Percentiles rank a stretch among this genome's conserved stretches.
Evolutionary conservation across 1,140 invertebrate genomes (phyloP).

Genomic region (Paramacrobiotus metropolitanus): DNA sequence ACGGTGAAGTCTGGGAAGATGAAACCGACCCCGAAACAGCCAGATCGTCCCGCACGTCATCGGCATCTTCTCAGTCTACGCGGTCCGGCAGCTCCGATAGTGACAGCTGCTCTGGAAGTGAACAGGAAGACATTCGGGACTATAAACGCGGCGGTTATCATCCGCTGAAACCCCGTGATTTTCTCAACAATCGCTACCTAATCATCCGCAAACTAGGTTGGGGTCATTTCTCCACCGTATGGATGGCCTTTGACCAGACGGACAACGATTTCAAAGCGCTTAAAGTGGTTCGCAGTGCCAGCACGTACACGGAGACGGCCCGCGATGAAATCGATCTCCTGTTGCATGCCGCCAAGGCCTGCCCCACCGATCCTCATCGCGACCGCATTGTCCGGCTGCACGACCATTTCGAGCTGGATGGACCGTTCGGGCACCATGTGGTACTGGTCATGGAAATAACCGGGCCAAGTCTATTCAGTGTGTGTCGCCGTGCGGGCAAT

Average conservation of each 20-base stretch:
- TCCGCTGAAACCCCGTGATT: constrained; percentile 83
- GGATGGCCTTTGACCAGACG: constrained; percentile 81
- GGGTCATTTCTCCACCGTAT: constrained; percentile 95
- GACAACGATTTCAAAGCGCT: constrained; percentile 82
- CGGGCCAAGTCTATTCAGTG: constrained; percentile 83
- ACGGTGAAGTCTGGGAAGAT: background rate
- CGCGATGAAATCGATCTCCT: constrained; percentile 94
- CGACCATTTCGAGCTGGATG: constrained; percentile 92
- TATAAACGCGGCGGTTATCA: constrained; percentile 91
- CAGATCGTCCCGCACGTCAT: background rate
- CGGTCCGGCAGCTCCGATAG: background rate
- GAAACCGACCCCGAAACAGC: background rate
- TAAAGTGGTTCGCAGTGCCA: constrained; percentile 93
- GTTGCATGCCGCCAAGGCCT: constrained; percentile 66
- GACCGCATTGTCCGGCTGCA: constrained; percentile 87
- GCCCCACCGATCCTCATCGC: constrained; percentile 61
- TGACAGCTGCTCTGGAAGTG: constrained; percentile 18
- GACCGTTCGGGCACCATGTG: constrained; percentile 78
- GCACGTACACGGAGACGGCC: constrained; percentile 92
- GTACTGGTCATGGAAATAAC: constrained; percentile 98
- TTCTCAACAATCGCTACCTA: constrained; percentile 76
- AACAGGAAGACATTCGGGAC: constrained; percentile 79
- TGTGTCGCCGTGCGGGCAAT: constrained; percentile 93
- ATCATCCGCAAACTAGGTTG: constrained; percentile 87
- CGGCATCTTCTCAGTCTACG: background rate